Conservation (phyloP, 2,888 invertebrate genomes). For the Parasteatoda lunata region DNA sequence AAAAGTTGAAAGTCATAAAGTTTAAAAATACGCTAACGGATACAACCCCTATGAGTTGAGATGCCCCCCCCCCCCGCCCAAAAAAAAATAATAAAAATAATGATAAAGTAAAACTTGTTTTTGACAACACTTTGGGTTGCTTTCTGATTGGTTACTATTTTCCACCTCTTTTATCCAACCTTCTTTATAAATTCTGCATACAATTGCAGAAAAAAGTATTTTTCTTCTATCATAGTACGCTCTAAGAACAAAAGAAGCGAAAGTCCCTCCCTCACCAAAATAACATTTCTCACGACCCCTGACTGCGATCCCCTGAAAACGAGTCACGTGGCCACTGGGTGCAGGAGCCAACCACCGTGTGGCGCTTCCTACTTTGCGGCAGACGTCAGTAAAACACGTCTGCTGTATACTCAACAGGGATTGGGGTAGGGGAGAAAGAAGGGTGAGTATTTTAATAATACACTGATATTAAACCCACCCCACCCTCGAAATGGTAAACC, state of each 20-base stretch:
- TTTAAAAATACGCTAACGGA: no score
- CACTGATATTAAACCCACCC: constrained; percentile 1
- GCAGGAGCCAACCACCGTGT: constrained; percentile 40
- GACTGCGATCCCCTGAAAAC: background rate
- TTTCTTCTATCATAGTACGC: background rate
- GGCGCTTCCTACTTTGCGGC: constrained; percentile 21
- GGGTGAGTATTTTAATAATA: constrained; percentile 48
- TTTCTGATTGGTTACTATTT: no score
- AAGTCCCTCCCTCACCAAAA: background rate
- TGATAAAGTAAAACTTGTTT: no score
- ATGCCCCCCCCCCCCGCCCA: no score
- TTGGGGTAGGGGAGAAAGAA: background rate
- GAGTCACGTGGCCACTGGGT: constrained; percentile 52
- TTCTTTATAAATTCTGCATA: no score
- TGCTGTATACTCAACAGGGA: background rate
- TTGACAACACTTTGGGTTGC: no score
- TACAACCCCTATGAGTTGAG: no score
- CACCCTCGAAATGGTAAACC: background rate
- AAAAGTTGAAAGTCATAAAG: no score
- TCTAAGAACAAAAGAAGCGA: no score
- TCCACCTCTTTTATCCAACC: no score
- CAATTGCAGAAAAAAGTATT: background rate
- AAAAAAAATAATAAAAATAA: no score
- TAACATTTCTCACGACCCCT: constrained; percentile 52
- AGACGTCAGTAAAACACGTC: background rate